A percentile compares a stretch with the other conserved stretches of the same genome.
phyloP scores from a whole-genome alignment of 2,888 invertebrate genomes.

The Crocallis elinguaria region DNA sequence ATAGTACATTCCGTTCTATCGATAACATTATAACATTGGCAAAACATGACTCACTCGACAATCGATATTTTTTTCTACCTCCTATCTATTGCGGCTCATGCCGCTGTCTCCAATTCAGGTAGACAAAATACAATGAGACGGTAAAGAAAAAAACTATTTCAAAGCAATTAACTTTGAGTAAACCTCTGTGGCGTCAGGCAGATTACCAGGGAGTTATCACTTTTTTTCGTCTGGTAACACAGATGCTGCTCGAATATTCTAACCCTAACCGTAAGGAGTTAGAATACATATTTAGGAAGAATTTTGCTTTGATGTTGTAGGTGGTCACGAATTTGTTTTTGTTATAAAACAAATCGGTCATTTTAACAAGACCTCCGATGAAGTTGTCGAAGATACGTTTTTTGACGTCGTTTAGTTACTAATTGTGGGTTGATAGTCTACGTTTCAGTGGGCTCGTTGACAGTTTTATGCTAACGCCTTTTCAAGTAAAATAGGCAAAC shows the following conservation, averaged over 20 bases:
- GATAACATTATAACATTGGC: constrained; percentile 70
- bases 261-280: constrained; percentile 42
- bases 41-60: constrained; percentile 56
- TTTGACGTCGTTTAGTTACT: constrained; percentile 32
- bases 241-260: constrained; percentile 28
- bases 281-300: constrained; percentile 42
- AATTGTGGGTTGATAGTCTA: too few species aligned
- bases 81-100: constrained; percentile 55
- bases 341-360: constrained; percentile 76
- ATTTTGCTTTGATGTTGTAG: constrained; percentile 45
- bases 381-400: constrained; percentile 51
- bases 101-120: constrained; percentile 78
- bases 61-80: constrained; percentile 61
- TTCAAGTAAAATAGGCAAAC: too few species aligned
- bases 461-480: too few species aligned
- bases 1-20: constrained; percentile 58
- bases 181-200: constrained; percentile 79
- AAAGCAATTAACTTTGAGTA: constrained; percentile 80
- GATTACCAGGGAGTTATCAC: constrained; percentile 82
- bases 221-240: constrained; percentile 61
- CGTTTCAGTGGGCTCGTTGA: too few species aligned
- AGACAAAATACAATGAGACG: constrained; percentile 76
- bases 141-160: constrained; percentile 71
- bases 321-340: constrained; percentile 78
- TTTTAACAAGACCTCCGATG: constrained; percentile 66